Evolutionary conservation across 2,113 vertebrate species (phyloP), one percentile per base, ranked within the genome.

Genomic region (Heteronetta atricapilla): DNA sequence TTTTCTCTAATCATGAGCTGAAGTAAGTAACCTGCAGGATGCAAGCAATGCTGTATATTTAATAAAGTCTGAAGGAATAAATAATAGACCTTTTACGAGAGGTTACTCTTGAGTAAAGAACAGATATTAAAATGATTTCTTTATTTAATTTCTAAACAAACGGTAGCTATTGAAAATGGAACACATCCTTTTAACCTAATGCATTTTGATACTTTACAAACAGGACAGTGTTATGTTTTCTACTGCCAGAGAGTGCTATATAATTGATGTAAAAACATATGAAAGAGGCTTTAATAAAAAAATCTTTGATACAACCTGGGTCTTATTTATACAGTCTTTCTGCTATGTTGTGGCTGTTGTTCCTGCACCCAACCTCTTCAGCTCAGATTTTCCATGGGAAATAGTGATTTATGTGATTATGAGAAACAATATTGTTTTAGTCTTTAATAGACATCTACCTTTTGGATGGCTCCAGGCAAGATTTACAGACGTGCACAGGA

Each of bases 61-160:
- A 95, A 88, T 94, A 63, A 94, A 86, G 11, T 53, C 84, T 82
- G 66, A 88, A 91, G 44, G 58, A 94, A 79, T 94, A 86, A 96
- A 95, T 81, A 90, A 91, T 82, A 88, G 46, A 67, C 34, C 36
- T 83, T 91, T 83, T 82, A 78, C 64, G 42, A 68, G 58, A 88
- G 33, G 70, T 66, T 87, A 66, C 33, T 86, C 62, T 81, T 79
- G 69, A 91, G 48, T 90, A 86, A 88, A 83, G 60, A 94, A 78
- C 34, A 83, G 29, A 38, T 86, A 79, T 58, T 86, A 79, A 82
- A 95, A 92, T 21, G 8, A 69, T 88, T 91, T 76, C 83, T 92
- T 89, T 81, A 89, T 82, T 75, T 15, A 42, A 69, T 94, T 92
- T 89, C 81, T 74, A 82, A 89, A 80, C 42, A 78, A 89, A 86